Evolutionary conservation across 1,140 invertebrate genomes (phyloP).

Genomic region (Halesus radiatus): DNA sequence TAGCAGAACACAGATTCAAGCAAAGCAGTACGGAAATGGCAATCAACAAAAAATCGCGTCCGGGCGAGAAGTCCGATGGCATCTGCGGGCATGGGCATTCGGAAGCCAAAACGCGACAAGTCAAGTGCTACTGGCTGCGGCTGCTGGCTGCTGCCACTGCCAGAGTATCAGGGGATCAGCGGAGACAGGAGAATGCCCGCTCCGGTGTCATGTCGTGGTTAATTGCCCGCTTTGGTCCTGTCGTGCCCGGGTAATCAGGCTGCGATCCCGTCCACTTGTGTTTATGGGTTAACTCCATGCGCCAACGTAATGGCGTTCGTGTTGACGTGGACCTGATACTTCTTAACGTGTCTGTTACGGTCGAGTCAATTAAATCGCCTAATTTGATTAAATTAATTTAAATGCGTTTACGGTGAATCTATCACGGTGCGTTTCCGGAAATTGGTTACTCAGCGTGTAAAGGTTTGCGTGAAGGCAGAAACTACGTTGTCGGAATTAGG

Average conservation of each 20-base stretch:
- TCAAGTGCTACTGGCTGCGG: too few species aligned
- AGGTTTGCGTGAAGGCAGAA: too few species aligned
- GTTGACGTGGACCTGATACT: background rate
- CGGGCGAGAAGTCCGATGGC: slow-evolving; percentile 9
- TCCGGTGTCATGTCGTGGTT: slow-evolving; percentile 33
- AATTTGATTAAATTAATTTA: too few species aligned
- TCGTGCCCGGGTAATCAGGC: background rate
- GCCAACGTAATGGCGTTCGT: slow-evolving; percentile 8
- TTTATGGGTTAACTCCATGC: slow-evolving; percentile 17
- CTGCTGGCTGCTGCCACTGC: too few species aligned
- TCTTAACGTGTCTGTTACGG: background rate
- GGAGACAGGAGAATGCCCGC: slow-evolving; percentile 33
- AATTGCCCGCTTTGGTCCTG: slow-evolving; percentile 28
- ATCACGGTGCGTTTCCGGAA: too few species aligned
- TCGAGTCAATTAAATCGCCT: background rate
- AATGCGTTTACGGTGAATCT: too few species aligned
- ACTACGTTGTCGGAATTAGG: too few species aligned
- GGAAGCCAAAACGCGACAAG: slow-evolving; percentile 11
- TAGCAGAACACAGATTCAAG: too few species aligned
- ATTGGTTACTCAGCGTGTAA: too few species aligned
- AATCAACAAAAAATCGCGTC: slow-evolving; percentile 15
- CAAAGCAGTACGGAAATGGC: too few species aligned
- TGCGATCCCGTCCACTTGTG: background rate
- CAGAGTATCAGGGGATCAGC: slow-evolving; percentile 23
- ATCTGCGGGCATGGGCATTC: background rate